Conservation (phyloP, 2,888 invertebrate species). For the Cheilosia vernalis region DNA sequence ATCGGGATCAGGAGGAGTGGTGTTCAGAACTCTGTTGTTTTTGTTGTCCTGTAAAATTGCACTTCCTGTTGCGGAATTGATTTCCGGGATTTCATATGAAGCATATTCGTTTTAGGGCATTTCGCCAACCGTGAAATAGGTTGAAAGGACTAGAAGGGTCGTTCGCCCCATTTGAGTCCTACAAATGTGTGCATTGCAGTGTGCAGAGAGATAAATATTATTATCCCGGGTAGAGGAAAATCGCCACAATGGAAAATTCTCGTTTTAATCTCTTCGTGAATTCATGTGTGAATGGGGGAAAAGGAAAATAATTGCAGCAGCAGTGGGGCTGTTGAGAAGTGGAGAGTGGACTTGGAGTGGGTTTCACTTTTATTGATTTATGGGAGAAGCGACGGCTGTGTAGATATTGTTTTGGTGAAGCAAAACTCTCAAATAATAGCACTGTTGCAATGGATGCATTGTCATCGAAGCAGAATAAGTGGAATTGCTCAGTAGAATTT, state of each 20-base stretch:
- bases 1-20: not conserved
- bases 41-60: slow-evolving; percentile 17
- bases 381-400: no score
- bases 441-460: no score
- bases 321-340: not conserved
- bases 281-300: slow-evolving; percentile 19
- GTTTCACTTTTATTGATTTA: no score
- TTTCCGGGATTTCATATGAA: slow-evolving; percentile 29
- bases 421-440: no score
- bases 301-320: not conserved
- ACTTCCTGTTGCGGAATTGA: slow-evolving; percentile 42
- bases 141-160: slow-evolving; percentile 14
- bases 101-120: slow-evolving; percentile 29
- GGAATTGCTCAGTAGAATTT: no score
- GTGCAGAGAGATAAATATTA: slow-evolving; percentile 33
- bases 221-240: not conserved
- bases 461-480: no score
- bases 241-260: slow-evolving; percentile 18
- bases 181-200: slow-evolving; percentile 14
- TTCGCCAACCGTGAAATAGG: slow-evolving; percentile 54
- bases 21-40: not conserved
- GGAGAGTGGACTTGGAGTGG: not conserved
- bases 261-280: slow-evolving; percentile 34
- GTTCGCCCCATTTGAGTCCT: not conserved
- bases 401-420: no score